Base-by-base conservation (phyloP, 2,113 vertebrate species). In the Plestiodon gilberti region DNA sequence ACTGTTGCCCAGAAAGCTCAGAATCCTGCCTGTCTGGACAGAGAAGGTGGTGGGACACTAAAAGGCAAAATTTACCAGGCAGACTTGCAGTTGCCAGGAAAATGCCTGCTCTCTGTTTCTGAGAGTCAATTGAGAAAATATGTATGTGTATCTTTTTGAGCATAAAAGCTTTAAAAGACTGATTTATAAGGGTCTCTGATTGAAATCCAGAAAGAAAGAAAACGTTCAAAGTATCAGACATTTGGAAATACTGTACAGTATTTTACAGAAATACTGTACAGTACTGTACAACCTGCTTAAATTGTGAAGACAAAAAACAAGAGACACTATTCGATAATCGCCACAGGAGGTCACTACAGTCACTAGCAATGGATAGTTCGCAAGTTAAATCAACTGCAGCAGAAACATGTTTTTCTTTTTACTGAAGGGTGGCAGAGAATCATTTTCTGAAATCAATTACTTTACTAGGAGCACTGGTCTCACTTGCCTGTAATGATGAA, bases 281-380 rank as follows among this genome's bases (percentile, higher is more conserved):
- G 43, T 4, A 48, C 8, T 48, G 43, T n/a, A n/a, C 43, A 48
- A 14, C 10, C 55, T n/a, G n/a, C n/a, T 57, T 57, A 57, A 57
- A 57, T 57, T 57, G 55, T 17, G 17, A 57, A 57, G 13, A 2
- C 17, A 17, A 80, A 40, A 81, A 93, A 0, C 0, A 75, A 80
- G 3, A 76, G 23, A 43, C 40, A 33, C 74, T 77, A 83, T 64
- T 70, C 43, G 7, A 78, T 80, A 84, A 84, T 67, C 79, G 69
- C 94, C 95, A 95, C 95, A 83, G 94, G 95, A 94, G 93, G 95
- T 94, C 95, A 94, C 90, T 94, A 35, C 90, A 90, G 87, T 6
- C 94, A 92, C 87, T 91, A 90, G 28, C 74, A 94, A 95, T 69
- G 87, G 48, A 28, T 65, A 62, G 82, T 67, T 8, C 43, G n/a